These are phyloP conservation scores for Laothoe populi DNA, from an alignment of 2,888 invertebrate genomes.

Conservation along the genomic window DNA sequence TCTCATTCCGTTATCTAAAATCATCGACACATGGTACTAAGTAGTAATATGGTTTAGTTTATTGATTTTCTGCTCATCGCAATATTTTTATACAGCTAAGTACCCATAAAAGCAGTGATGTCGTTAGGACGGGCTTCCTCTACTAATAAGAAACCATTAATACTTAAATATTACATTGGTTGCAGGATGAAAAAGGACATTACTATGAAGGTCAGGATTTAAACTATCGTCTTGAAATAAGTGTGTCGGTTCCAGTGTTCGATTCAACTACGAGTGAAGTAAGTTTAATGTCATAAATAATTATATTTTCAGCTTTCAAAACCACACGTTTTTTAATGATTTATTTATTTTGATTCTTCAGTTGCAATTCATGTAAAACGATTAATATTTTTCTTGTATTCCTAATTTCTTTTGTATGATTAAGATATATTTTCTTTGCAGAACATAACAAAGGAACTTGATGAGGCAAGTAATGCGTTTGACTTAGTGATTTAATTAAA, in stretches of 20 bases:
- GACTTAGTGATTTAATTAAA: background rate
- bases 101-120: too few species aligned
- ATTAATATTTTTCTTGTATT: too few species aligned
- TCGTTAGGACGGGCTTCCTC: too few species aligned
- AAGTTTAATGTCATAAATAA: conserved; percentile 30
- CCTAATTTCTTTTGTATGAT: conserved; percentile 15
- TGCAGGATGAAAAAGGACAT: conserved; percentile 66
- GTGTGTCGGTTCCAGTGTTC: conserved; percentile 74
- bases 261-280: conserved; percentile 69
- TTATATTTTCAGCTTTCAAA: too few species aligned
- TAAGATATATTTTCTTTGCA: conserved; percentile 51
- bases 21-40: background rate
- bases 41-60: background rate
- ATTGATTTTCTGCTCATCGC: background rate
- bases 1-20: background rate
- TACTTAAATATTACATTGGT: conserved; percentile 26
- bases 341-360: too few species aligned
- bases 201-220: conserved; percentile 72
- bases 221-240: conserved; percentile 72
- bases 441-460: conserved; percentile 69
- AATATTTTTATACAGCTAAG: background rate
- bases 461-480: conserved; percentile 57
- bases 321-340: too few species aligned
- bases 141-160: too few species aligned
- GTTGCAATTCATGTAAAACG: too few species aligned